phyloP scores from a whole-genome alignment of 2,797 vertebrate genomes.

The Melanotaenia pygmaea region DNA sequence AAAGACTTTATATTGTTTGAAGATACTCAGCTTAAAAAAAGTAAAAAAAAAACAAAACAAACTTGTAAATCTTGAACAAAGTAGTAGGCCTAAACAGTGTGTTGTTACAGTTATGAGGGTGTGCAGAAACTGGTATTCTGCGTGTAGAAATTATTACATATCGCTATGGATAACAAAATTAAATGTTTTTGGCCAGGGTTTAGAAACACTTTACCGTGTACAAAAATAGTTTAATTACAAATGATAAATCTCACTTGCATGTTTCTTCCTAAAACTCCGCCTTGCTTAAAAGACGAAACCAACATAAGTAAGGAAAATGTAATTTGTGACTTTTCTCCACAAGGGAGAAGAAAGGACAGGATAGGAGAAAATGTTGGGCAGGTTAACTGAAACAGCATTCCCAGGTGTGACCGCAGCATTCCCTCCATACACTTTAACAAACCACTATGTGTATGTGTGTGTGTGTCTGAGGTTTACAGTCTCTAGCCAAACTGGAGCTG shows the following conservation, averaged over 20 bases:
- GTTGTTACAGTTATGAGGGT: too few species aligned
- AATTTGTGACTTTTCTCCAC: constrained; percentile 56
- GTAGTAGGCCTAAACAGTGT: too few species aligned
- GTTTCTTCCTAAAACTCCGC: constrained; percentile 5
- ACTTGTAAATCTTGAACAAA: background rate
- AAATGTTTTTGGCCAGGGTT: background rate
- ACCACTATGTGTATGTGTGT: constrained; percentile 51
- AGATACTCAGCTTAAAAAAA: too few species aligned
- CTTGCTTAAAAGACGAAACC: constrained; percentile 22
- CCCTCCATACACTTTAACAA: constrained; percentile 70
- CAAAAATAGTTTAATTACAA: constrained; percentile 3
- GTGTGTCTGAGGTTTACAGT: constrained; percentile 58
- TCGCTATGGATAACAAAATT: background rate
- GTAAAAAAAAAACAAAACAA: too few species aligned
- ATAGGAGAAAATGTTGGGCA: constrained; percentile 57
- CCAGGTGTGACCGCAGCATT: constrained; percentile 79
- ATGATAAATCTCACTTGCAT: background rate
- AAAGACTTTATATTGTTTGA: too few species aligned
- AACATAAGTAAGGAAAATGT: constrained; percentile 41
- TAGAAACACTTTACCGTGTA: too few species aligned
- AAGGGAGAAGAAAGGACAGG: constrained; percentile 51
- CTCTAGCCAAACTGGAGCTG: constrained; percentile 68
- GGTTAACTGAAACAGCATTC: constrained; percentile 73
- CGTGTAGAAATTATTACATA: background rate
- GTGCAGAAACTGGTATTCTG: background rate